Evolutionary conservation across 2,113 vertebrate species (phyloP), one percentile per base, ranked within the genome.

Genomic region (Sceloporus tristichus): DNA sequence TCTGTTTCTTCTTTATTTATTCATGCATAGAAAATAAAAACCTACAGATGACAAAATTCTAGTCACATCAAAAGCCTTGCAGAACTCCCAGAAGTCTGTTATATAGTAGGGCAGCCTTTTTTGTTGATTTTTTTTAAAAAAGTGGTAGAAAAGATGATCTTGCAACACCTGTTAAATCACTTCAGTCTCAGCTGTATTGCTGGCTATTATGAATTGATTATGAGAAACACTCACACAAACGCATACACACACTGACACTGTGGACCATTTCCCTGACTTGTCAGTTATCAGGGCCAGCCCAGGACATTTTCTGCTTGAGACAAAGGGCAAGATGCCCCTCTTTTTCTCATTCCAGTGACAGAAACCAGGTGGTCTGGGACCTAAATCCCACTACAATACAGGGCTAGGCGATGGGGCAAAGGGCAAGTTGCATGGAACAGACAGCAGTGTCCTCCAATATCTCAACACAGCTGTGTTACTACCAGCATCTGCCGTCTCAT

Each of bases 1-100:
- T 91, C 85, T 62, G 79, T 82, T 83, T 80, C 89, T 87, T 90
- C 88, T 88, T 66, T 40, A 62, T 40, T 74, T 66, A 71, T 38
- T 29, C 65, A 87, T 90, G 38, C 82, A 70, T 13, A 88, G 18
- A 89, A 86, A 90, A 66, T 90, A 82, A 84, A 56, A 40, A 34
- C 34, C 23, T 25, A 59, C 21, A 27, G 40, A 1, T 53, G 80
- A 76, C 23, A 82, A 9, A 82, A 76, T 29, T 59, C 53, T 8
- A 59, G 56, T 42, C 25, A 21, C 14, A 13, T 62, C 21, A 74
- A 56, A n/a, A 2, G n/a, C n/a, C 34, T 56, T 75, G 53, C 34
- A 62, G 21, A 75, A 74, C 34, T 75, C 11, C 18, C 21, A 34
- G 74, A 56, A 65, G 6, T 40, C 16, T 73, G 48, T 29, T 8